Base-by-base conservation (phyloP, 2,797 vertebrate genomes). In the Hoplostethus mediterraneus region DNA sequence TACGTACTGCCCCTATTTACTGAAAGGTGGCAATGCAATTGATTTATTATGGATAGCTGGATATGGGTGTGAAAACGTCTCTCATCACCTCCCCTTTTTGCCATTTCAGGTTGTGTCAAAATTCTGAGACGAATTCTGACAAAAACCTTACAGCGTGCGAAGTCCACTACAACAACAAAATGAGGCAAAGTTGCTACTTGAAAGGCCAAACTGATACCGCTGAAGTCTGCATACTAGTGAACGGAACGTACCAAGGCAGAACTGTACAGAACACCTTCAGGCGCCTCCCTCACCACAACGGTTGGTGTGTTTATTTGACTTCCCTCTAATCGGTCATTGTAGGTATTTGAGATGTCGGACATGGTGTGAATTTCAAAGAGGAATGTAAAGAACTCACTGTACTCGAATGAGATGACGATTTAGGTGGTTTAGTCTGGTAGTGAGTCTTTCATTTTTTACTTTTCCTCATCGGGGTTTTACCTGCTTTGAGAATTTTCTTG, bases 131-230 rank as follows among this genome's bases (percentile, higher is more conserved):
- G 21, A 0, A 36, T 0, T 0, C 0, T 0, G 0, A 3, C 0
- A 1, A 47, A 5, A 0, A 0, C 1, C 31, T 71, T 1, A 13
- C 31, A 13, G 0, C 0, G 0, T 90, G 89, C 8, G 0, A 16
- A 1, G 0, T 0, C 5, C 5, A 5, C 14, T 38, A 49, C 66
- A 48, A 6, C 12, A 1, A 0, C 3, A 66, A 40, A 5, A 2
- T 0, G 21, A 75, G 51, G 73, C 13, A 0, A 0, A 51, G 62
- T 0, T 93, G 90, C 63, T 33, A 10, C 17, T 3, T 92, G 33
- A 3, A 8, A 0, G 0, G 0, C 0, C 0, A n/a, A 0, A 2
- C 3, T 0, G 0, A 0, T 0, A 0, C 0, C 0, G 0, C 16
- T 0, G 0, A 28, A 0, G 2, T 78, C 67, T 81, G 48, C 55